These are phyloP conservation scores for Scomberomorus guttatus DNA, from an alignment of 2,797 vertebrate genomes.

Conservation along the genomic window DNA sequence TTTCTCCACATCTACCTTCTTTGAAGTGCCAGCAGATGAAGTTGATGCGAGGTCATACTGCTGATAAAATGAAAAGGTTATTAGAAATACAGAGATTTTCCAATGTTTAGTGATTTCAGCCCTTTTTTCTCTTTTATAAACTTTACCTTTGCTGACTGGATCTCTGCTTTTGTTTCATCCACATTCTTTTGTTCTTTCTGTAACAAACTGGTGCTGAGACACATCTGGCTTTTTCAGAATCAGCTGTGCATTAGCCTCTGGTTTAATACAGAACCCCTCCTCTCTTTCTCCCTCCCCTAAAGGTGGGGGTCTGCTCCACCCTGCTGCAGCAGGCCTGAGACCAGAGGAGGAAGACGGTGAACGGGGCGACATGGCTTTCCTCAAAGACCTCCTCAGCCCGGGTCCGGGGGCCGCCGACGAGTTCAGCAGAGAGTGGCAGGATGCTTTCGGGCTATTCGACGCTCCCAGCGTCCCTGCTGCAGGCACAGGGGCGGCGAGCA, in stretches of 20 bases:
- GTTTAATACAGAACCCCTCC: not conserved
- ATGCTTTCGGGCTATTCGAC: slow-evolving; percentile 81
- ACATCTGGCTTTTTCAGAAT: not conserved
- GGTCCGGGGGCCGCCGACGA: slow-evolving; percentile 76
- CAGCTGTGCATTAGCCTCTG: not conserved
- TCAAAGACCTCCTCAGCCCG: slow-evolving; percentile 85
- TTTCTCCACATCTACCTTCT: not conserved
- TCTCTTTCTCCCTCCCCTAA: not conserved
- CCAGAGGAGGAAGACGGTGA: slow-evolving; percentile 83
- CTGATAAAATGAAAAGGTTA: not conserved
- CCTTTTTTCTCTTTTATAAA: not conserved
- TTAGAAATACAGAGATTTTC: not conserved
- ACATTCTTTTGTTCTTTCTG: not conserved
- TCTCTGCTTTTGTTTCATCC: not conserved
- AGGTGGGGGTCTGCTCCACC: slow-evolving; percentile 69
- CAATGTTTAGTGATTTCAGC: not conserved
- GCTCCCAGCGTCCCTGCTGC: slow-evolving; percentile 36
- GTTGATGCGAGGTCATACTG: not conserved
- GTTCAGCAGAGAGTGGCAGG: slow-evolving; percentile 83
- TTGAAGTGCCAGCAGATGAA: not conserved
- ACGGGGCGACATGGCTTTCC: slow-evolving; percentile 87
- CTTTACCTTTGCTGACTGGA: not conserved
- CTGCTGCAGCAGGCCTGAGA: not conserved
- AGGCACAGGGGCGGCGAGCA: slow-evolving; percentile 10
- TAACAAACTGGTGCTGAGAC: not conserved